Conservation (phyloP, 2,113 vertebrate genomes). For the Plectropomus leopardus region DNA sequence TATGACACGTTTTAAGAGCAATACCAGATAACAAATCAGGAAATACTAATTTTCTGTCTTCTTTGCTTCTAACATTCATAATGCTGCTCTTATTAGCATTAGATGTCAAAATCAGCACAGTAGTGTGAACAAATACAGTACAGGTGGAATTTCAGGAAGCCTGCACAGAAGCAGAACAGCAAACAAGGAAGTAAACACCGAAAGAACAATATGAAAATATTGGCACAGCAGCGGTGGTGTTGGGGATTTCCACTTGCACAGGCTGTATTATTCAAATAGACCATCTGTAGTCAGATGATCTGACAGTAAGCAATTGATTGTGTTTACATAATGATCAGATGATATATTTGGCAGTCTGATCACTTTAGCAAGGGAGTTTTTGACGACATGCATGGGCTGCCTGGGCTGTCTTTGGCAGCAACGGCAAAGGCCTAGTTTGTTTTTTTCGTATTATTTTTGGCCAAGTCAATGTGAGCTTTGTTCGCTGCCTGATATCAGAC, state of each 20-base stretch:
- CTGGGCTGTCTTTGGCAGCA: neutral
- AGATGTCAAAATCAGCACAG: no score
- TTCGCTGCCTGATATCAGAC: no score
- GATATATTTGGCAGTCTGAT: neutral
- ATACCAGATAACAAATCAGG: no score
- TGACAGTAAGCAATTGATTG: neutral
- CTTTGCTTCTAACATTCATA: no score
- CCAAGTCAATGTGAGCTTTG: neutral
- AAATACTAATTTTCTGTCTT: no score
- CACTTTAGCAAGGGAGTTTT: neutral
- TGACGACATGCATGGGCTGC: neutral
- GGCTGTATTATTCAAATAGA: neutral
- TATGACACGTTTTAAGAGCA: no score
- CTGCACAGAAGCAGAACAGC: neutral
- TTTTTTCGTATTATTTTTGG: neutral
- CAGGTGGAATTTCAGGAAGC: neutral
- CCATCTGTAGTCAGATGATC: no score
- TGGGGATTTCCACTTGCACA: conserved; percentile 15
- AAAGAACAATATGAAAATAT: neutral
- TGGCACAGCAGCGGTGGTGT: neutral
- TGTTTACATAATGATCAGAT: neutral
- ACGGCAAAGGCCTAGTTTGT: neutral
- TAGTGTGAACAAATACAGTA: no score
- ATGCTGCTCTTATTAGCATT: no score
- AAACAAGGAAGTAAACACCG: neutral